Base-by-base conservation (phyloP, 1,140 invertebrate genomes). In the Drosophila micromelanica region DNA sequence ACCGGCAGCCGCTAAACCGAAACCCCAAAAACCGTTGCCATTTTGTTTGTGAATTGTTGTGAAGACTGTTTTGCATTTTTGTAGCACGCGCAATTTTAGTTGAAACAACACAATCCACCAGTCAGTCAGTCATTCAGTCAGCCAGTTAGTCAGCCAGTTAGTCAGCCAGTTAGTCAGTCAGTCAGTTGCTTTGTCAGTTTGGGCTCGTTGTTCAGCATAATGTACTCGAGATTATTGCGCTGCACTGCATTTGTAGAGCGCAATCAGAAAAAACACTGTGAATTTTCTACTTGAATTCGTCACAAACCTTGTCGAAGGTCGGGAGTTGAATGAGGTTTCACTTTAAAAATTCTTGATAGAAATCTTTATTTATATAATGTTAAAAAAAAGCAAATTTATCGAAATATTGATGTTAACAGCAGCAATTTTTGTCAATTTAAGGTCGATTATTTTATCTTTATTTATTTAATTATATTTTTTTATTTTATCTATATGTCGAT, bases 91-190 rank as follows among this genome's bases (percentile, higher is more conserved):
- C 32, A 55, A 43, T 57, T 56, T 57, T 45, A 43, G 40, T 42
- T 48, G 40, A 17, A 45, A n/a, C 49, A 55, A 51, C 51, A 35
- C 64, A 86, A 76, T 75, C 70, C 67, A 43, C 35, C 55, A 71
- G 52, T 30, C 62, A 71, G 55, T 42, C 76, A 80, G 45, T 62
- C 64, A 80, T 17, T 48, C 52, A 68, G 56, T 43, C 62, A 78
- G 70, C 48, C 69, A 70, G 55, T 67, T 20, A 71, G 55, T 42
- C 76, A 80, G 45, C 61, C 64, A 80, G n/a, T n/a, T n/a, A n/a
- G n/a, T 48, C 52, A 68, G 56, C 40, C 62, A 78, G 23, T 48
- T 46, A 68, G 56, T 43, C 59, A 78, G 70, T 52, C 69, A 67
- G 60, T 67, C 57, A 68, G 42, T 42, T 7, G 3, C 15, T 40